Evolutionary conservation across 2,888 invertebrate species (phyloP), one percentile per base, ranked within the genome.

Genomic region (Automeris io): DNA sequence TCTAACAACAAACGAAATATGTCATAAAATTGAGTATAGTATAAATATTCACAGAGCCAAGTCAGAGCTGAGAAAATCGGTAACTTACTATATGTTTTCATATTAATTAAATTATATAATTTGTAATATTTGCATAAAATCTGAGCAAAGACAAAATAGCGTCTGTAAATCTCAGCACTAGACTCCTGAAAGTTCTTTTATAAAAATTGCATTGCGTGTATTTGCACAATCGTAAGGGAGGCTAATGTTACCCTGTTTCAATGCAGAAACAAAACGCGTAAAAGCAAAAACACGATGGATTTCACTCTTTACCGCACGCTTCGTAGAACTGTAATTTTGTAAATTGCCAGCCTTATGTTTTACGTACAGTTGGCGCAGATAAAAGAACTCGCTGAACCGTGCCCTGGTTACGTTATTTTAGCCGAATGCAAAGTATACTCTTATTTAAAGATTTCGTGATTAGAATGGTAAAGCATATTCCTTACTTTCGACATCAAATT

Each of bases 281-380:
- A 37, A 23, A 12, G 23, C 29, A 18, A 32, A 25, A 32, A 24
- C 32, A 11, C 39, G 50, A 51, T 45, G 49, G 54, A 49, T 59
- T 51, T 42, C 47, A 49, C 48, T 55, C 46, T 40, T 45, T 16
- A 16, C 48, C 43, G 32, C 18, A 46, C 47, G 49, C 50, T 49
- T 54, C 49, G 50, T 58, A 36, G 43, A 37, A 42, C 46, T 49
- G 60, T 59, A 64, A 65, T 66, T 67, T 63, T 49, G 52, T 54
- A 63, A 45, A 51, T 51, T 49, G 46, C 46, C 29, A 16, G 29
- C 3, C 48, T 55, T 56, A 54, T 57, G 52, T 57, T 61, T 60
- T 56, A 52, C 51, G 51, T 51, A 48, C 47, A 45, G 55, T 51
- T 61, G 57, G 52, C 51, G 54, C 45, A 63, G 58, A 62, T 65